Conservation (phyloP, 2,797 vertebrate genomes). For the Oceanodroma leucorhoa region DNA sequence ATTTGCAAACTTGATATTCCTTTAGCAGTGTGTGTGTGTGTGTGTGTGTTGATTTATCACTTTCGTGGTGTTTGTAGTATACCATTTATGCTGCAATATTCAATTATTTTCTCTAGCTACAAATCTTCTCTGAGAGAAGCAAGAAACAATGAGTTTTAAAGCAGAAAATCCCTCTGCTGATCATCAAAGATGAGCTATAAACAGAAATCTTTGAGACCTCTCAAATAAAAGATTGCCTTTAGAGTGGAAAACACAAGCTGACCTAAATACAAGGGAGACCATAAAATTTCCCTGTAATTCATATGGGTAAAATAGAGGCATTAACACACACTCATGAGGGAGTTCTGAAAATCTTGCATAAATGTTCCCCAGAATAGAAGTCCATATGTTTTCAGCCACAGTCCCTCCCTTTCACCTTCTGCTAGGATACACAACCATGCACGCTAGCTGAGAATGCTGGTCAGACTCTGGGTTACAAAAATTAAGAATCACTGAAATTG, state of each 20-base stretch:
- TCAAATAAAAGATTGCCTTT: not conserved
- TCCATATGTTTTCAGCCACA: not conserved
- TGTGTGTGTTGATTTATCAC: not conserved
- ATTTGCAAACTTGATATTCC: not conserved
- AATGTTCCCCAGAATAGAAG: not conserved
- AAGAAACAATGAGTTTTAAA: not conserved
- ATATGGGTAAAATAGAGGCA: not conserved
- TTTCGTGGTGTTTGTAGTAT: not conserved
- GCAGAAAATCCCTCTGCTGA: not conserved
- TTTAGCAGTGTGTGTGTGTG: not conserved
- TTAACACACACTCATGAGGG: not conserved
- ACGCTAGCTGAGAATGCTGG: not conserved
- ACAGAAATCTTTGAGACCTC: not conserved
- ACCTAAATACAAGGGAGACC: not conserved
- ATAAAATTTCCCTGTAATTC: not conserved
- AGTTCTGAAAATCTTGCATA: not conserved
- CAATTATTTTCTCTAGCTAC: not conserved
- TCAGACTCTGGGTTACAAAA: not conserved
- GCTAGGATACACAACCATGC: not conserved
- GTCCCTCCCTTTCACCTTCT: not conserved
- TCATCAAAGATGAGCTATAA: not conserved
- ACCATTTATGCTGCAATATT: not conserved
- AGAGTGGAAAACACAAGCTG: not conserved
- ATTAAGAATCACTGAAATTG: not conserved
- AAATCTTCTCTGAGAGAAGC: not conserved